These are phyloP conservation scores for Drosophila leonis DNA, from an alignment of 2,888 invertebrate genomes.

Conservation along the genomic window DNA sequence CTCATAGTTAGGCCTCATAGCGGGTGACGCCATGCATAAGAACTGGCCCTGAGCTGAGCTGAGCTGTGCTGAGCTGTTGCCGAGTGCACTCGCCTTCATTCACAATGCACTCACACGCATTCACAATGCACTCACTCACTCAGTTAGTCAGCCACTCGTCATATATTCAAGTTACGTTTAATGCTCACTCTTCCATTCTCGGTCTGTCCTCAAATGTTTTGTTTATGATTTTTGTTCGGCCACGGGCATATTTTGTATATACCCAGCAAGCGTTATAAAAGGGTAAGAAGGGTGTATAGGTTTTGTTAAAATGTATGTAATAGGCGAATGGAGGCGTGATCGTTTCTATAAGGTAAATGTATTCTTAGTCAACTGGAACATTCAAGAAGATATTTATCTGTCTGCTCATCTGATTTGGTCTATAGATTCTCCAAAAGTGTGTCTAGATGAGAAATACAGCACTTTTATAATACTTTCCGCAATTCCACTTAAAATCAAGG, in stretches of 20 bases:
- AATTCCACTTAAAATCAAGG: not conserved
- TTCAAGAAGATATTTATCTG: no score
- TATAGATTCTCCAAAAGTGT: not conserved
- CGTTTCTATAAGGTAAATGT: no score
- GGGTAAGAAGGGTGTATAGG: not conserved
- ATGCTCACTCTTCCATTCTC: constrained; percentile 9
- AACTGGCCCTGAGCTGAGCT: constrained; percentile 54
- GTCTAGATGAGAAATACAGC: not conserved
- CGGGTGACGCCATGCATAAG: constrained; percentile 63
- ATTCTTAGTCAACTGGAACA: no score
- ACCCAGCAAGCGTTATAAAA: not conserved
- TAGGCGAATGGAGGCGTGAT: not conserved
- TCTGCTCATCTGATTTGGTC: no score
- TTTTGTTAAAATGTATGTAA: not conserved
- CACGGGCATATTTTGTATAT: constrained; percentile 40
- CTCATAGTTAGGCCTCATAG: constrained; percentile 37
- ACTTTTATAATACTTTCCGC: not conserved
- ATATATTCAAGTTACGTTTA: constrained; percentile 38
- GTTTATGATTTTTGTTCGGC: constrained; percentile 74
- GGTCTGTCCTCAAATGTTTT: constrained; percentile 49
- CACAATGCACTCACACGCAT: constrained; percentile 27
- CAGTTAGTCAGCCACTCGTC: constrained; percentile 17
- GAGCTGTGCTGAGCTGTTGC: constrained; percentile 31
- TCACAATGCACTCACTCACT: constrained; percentile 4
- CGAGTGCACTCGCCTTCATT: constrained; percentile 31